Evolutionary conservation across 2,797 vertebrate species (phyloP).

Genomic region (Gymnothorax javanicus): DNA sequence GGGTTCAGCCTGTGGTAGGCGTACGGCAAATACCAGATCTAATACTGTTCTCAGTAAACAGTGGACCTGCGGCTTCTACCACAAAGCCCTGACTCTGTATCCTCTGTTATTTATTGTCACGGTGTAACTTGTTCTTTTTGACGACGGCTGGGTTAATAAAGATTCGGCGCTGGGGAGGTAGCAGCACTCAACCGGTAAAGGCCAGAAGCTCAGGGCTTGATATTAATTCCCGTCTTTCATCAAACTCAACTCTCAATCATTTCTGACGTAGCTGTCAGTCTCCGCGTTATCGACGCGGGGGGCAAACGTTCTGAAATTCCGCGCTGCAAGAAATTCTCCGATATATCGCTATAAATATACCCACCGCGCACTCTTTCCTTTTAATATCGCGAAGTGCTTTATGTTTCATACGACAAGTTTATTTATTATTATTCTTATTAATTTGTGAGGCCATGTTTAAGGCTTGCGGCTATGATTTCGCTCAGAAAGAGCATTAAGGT

Average conservation of each 20-base stretch:
- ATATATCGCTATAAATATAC: not conserved
- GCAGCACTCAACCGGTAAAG: not conserved
- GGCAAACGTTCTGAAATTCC: not conserved
- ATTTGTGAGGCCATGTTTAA: no score
- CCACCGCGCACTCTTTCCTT: not conserved
- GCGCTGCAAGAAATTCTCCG: conserved; percentile 17
- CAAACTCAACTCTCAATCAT: conserved; percentile 22
- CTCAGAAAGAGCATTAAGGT: not conserved
- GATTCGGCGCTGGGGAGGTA: not conserved
- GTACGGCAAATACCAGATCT: not conserved
- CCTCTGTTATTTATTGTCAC: not conserved
- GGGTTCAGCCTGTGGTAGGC: not conserved
- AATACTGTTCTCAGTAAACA: not conserved
- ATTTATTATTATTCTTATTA: conserved; percentile 5
- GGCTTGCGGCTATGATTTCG: not conserved
- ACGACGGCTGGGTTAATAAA: not conserved
- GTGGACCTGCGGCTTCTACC: not conserved
- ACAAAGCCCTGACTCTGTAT: not conserved
- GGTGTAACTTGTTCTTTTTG: conserved; percentile 18
- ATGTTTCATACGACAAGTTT: not conserved
- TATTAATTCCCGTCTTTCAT: conserved; percentile 19
- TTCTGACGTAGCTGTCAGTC: conserved; percentile 22
- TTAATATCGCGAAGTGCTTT: not conserved
- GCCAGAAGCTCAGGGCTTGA: conserved; percentile 9
- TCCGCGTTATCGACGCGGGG: not conserved